A percentile compares a stretch with the other conserved stretches of the same genome.
Evolutionary conservation across 2,888 invertebrate species (phyloP).

Genomic region (Allophyes oxyacanthae): DNA sequence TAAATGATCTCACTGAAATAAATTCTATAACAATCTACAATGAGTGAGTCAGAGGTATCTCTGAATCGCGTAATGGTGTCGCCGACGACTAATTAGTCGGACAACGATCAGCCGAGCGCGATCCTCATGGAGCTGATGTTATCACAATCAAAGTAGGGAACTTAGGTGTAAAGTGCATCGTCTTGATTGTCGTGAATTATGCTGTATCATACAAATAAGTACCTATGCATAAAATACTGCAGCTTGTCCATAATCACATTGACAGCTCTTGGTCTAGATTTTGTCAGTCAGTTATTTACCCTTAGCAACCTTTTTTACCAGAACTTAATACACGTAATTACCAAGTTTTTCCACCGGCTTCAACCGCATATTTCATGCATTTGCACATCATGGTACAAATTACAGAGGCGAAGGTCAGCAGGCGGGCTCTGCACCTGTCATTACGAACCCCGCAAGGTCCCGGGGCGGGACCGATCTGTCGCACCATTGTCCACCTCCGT

Average conservation of each 20-base stretch:
- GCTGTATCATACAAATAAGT: no score
- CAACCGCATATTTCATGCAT: conserved; percentile 28
- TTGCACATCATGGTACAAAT: conserved; percentile 42
- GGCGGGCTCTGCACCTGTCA: conserved; percentile 29
- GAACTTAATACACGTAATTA: conserved; percentile 38
- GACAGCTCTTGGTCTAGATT: neutral
- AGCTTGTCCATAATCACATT: no score
- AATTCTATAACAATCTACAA: neutral
- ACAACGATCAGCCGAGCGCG: conserved; percentile 1
- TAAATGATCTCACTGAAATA: no score
- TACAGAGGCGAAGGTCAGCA: conserved; percentile 42
- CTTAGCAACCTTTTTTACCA: neutral
- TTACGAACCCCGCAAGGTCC: conserved; percentile 37
- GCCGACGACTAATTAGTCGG: conserved; percentile 13
- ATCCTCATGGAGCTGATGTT: conserved; percentile 23
- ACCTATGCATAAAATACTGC: no score
- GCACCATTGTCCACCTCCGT: conserved; percentile 41
- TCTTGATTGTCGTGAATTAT: no score
- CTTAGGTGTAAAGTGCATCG: conserved; percentile 16
- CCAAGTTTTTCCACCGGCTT: conserved; percentile 6
- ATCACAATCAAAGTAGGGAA: conserved; percentile 31
- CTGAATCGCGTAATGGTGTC: conserved; percentile 14
- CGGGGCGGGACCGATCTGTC: conserved; percentile 48
- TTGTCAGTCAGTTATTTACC: neutral
- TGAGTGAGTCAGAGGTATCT: conserved; percentile 5